Base-by-base conservation (phyloP, 2,797 vertebrate species). In the Falco berigora region DNA sequence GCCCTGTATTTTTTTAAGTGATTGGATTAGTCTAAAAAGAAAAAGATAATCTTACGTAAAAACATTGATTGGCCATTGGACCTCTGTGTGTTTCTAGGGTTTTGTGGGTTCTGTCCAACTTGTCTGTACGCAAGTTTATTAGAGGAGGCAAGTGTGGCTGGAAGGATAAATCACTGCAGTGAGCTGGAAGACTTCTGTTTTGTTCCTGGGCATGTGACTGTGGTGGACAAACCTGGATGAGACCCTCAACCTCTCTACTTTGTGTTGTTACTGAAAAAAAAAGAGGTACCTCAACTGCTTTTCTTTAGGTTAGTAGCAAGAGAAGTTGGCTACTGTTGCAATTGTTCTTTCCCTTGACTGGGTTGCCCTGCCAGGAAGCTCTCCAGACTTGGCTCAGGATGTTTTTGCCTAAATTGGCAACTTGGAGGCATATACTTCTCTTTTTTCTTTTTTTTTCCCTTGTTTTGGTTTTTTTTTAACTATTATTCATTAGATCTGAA, bases 331-430 rank as follows among this genome's bases (percentile, higher is more conserved):
- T 74, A 0, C 19, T 91, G 47, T 8, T 87, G 47, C 1, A 4
- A 8, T 83, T 59, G 36, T 95, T 90, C 81, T 86, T 93, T 86
- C 46, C 38, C 21, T 73, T 87, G 74, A 73, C 47, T 92, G 56
- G 30, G 55, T 79, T 80, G 58, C 36, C 11, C 18, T 84, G 40
- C 77, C 73, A 93, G 92, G 53, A 94, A 75, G 63, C 86, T 84
- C 50, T 95, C n/a, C 64, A 88, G 89, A 44, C 75, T 90, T 0
- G 0, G 30, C 78, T 88, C 20, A 44, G 56, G 68, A 47, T 87
- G 64, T 83, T 91, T 95, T 91, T 82, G 55, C 82, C 82, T 91
- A 80, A 91, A 94, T 77, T 91, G 87, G 91, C 80, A 92, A 76
- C 47, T 59, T 82, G 44, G 44, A 91, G 38, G 8, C 46, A 66